Conservation (phyloP, 2,888 invertebrate species). For the Eupithecia pulchellata region DNA sequence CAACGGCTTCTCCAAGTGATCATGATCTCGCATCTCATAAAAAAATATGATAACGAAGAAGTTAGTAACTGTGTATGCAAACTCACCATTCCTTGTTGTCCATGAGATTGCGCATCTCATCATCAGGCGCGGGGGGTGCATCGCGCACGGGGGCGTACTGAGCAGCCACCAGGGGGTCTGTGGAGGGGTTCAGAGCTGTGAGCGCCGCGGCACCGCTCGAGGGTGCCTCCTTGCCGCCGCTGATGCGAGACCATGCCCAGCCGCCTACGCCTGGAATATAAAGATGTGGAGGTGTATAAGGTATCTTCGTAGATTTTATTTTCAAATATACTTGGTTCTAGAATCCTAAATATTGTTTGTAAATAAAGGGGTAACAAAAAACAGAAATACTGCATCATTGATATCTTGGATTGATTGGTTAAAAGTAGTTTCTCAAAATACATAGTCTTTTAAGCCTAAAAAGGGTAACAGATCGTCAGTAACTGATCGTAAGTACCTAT, state of each 20-base stretch:
- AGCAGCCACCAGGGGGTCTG: slow-evolving; percentile 90
- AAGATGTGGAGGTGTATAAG: background rate
- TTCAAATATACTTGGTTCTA: no score
- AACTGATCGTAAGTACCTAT: no score
- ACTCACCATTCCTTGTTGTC: slow-evolving; percentile 90
- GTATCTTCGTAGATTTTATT: background rate
- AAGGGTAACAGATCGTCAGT: no score
- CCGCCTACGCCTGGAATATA: slow-evolving; percentile 67
- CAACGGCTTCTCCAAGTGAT: no score
- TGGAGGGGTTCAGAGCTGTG: slow-evolving; percentile 90
- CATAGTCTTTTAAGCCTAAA: no score
- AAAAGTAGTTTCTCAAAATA: no score
- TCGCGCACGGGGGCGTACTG: slow-evolving; percentile 92
- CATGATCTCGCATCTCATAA: no score
- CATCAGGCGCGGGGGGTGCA: slow-evolving; percentile 88
- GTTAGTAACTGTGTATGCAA: background rate
- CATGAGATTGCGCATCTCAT: slow-evolving; percentile 91
- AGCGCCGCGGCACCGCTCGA: slow-evolving; percentile 83
- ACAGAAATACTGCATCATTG: background rate
- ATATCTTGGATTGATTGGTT: no score
- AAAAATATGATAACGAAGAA: no score
- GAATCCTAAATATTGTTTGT: background rate
- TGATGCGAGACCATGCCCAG: slow-evolving; percentile 77
- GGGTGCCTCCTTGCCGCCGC: slow-evolving; percentile 83
- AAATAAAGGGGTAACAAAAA: background rate